Conservation (phyloP, 2,888 invertebrate species). For the Philhelius pedissequus region DNA sequence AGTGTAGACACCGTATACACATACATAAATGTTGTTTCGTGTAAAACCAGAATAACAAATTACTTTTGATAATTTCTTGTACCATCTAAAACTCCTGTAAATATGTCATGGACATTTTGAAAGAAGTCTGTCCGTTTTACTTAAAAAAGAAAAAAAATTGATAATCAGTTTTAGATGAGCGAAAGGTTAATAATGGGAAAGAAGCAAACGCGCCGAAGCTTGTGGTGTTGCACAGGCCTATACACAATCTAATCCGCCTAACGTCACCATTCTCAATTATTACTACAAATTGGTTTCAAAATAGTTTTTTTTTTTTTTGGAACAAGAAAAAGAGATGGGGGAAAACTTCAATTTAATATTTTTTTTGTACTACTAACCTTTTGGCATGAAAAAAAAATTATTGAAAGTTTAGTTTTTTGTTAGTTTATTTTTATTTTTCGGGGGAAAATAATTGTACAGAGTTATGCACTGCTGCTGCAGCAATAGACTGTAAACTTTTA, state of each 20-base stretch:
- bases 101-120: too few species aligned
- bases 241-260: neutral
- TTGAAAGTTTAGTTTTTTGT: neutral
- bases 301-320: neutral
- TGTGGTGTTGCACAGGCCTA: neutral
- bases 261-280: neutral
- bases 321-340: neutral
- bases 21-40: too few species aligned
- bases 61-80: too few species aligned
- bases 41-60: too few species aligned
- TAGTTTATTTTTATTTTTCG: neutral
- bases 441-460: conserved; percentile 30
- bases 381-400: conserved; percentile 33
- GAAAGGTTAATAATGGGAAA: too few species aligned
- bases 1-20: too few species aligned
- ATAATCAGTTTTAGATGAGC: too few species aligned
- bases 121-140: too few species aligned
- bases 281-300: neutral
- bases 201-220: neutral
- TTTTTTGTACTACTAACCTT: conserved; percentile 48
- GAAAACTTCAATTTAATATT: conserved; percentile 2
- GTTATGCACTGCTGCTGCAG: neutral
- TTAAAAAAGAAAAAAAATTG: too few species aligned
- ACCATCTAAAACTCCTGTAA: too few species aligned
- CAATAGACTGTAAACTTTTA: conserved; percentile 48